Percentiles rank a stretch among this genome's conserved stretches.
Conservation (phyloP, 2,113 vertebrate species). For the Poicephalus meyeri region DNA sequence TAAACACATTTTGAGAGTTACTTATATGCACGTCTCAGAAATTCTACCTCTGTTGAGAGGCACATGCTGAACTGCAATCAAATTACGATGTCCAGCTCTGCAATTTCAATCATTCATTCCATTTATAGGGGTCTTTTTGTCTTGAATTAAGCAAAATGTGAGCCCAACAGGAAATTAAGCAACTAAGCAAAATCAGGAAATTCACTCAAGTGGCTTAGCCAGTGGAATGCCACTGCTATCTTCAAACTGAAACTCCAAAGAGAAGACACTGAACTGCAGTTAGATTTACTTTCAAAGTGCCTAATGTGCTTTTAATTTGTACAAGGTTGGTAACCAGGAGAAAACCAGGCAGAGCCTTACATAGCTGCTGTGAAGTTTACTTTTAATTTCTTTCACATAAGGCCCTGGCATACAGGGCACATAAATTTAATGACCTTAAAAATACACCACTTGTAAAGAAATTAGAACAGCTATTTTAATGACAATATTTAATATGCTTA, state of each 20-base stretch:
- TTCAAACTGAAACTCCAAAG: slow-evolving; percentile 48
- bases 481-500: not conserved
- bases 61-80: slow-evolving; percentile 33
- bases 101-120: slow-evolving; percentile 50
- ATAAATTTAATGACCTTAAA: not conserved
- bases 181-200: slow-evolving; percentile 66
- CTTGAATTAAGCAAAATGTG: slow-evolving; percentile 63
- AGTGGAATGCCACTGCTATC: slow-evolving; percentile 50
- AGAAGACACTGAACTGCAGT: slow-evolving; percentile 2
- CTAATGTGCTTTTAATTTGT: slow-evolving; percentile 68
- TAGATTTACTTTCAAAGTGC: slow-evolving; percentile 53
- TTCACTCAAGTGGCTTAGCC: slow-evolving; percentile 57
- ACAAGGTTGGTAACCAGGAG: not conserved
- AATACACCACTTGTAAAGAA: not conserved
- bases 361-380: not conserved
- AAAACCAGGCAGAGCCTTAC: not conserved
- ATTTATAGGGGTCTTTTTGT: slow-evolving; percentile 61
- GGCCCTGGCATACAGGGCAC: not conserved
- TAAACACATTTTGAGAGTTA: slow-evolving; percentile 9
- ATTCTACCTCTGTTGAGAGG: slow-evolving; percentile 32
- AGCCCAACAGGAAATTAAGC: slow-evolving; percentile 70
- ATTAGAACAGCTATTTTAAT: not conserved
- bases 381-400: not conserved
- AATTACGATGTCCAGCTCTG: slow-evolving; percentile 48
- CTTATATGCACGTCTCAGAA: not conserved